Base-by-base conservation (phyloP, 2,888 invertebrate species). In the Andrena minutula region DNA sequence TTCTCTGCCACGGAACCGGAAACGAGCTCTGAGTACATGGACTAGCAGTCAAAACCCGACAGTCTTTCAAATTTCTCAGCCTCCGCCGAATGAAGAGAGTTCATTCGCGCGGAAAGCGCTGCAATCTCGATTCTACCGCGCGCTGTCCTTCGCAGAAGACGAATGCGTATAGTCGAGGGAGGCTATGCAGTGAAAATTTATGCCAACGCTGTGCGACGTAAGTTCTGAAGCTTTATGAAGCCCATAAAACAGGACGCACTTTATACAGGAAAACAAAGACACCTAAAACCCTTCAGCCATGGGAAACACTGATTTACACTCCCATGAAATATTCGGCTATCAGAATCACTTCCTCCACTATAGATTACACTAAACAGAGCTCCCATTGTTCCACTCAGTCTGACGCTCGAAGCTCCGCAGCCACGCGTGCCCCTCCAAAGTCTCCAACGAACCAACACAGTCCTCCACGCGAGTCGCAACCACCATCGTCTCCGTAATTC, bases 1-100 rank as follows among this genome's bases (percentile, higher is more conserved):
- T 75, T 83, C 68, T 49, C 35, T n/a, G 63, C 32, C 20, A 28
- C 56, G 63, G 60, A 56, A 79, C 61, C 49, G 74, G 79, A 84
- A 80, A 83, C 77, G 79, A 74, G 75, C 65, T 70, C 10, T 8
- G 77, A 81, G 77, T 41, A 63, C 75, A 82, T 58, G 65, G 20
- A 64, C 76, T 41, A 69, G 63, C 32, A 80, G 49, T 72, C 66
- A 35, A 80, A 82, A 86, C 86, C 87, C 88, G 63, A 73, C 65
- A 81, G 87, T 87, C 87, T 87, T 87, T 87, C 86, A 87, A 88
- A 88, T 88, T 86, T 66, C 70, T 64, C 75, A 61, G 70, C 70
- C 73, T 75, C 80, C 79, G 71, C 32, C 75, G 77, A 75, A 47
- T 75, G 56, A 53, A 79, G 26, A 2, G 1, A 16, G 8, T 74